phyloP scores from a whole-genome alignment of 1,140 invertebrate species.

The Drosophila orosa region DNA sequence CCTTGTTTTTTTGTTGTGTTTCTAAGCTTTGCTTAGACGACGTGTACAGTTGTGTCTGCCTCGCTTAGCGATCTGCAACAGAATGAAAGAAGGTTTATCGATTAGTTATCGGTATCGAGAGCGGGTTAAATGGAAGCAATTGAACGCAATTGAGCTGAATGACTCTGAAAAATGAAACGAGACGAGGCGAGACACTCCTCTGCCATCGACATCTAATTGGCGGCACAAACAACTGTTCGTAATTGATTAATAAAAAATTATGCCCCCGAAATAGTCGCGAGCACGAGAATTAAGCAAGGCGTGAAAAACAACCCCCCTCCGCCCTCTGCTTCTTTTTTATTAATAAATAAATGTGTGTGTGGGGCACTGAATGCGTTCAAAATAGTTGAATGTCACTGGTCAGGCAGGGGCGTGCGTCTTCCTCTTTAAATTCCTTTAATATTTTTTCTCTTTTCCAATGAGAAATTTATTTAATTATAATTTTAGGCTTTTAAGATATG shows the following conservation, averaged over 20 bases:
- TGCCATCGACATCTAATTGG: constrained; percentile 57
- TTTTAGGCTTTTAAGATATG: neutral
- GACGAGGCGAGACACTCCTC: constrained; percentile 13
- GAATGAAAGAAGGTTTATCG: constrained; percentile 7
- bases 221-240: constrained; percentile 44
- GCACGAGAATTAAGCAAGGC: constrained; percentile 51
- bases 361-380: constrained; percentile 11
- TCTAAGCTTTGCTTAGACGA: constrained; percentile 58
- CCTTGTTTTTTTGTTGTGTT: constrained; percentile 15
- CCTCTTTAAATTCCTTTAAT: neutral
- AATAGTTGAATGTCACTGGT: constrained; percentile 14
- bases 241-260: constrained; percentile 78
- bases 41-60: constrained; percentile 53
- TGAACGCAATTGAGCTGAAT: constrained; percentile 67
- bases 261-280: constrained; percentile 58
- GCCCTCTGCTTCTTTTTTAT: constrained; percentile 18
- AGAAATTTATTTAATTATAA: neutral
- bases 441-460: neutral
- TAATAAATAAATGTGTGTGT: constrained; percentile 34
- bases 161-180: constrained; percentile 39
- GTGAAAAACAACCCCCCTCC: constrained; percentile 39
- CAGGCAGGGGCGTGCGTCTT: neutral
- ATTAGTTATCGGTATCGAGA: constrained; percentile 26
- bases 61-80: constrained; percentile 65
- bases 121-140: constrained; percentile 65